Conservation (phyloP, 2,113 vertebrate species). For the Vulpes vulpes region DNA sequence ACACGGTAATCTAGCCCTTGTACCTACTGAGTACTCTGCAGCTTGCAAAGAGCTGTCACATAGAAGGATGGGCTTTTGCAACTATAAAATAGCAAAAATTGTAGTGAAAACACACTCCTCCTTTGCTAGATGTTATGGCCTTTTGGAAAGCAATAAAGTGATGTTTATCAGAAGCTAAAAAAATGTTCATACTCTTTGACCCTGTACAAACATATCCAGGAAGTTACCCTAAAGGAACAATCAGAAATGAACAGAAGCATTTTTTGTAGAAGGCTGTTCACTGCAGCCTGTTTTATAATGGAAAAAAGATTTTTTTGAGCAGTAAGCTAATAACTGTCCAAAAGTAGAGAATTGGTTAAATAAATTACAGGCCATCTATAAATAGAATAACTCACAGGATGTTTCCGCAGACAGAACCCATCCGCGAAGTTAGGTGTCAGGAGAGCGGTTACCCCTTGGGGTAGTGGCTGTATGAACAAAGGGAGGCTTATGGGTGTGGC, state of each 20-base stretch:
- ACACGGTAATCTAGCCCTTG: neutral
- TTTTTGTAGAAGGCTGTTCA: constrained; percentile 28
- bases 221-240: constrained; percentile 37
- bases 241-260: constrained; percentile 27
- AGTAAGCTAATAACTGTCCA: neutral
- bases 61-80: neutral
- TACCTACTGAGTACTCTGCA: neutral
- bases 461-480: neutral
- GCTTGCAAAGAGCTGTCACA: neutral
- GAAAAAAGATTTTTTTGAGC: neutral
- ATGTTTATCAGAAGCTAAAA: constrained; percentile 4
- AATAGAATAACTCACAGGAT: constrained; percentile 51
- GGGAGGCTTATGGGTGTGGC: neutral
- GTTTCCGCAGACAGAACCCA: neutral
- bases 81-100: neutral
- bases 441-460: neutral
- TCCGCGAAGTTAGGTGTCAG: neutral
- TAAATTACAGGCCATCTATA: constrained; percentile 30
- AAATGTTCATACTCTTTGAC: neutral
- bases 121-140: neutral
- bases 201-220: neutral
- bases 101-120: neutral
- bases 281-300: constrained; percentile 21
- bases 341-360: neutral
- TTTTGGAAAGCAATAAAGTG: neutral